Conservation (phyloP, 2,888 invertebrate genomes). For the Nymphalis polychloros region DNA sequence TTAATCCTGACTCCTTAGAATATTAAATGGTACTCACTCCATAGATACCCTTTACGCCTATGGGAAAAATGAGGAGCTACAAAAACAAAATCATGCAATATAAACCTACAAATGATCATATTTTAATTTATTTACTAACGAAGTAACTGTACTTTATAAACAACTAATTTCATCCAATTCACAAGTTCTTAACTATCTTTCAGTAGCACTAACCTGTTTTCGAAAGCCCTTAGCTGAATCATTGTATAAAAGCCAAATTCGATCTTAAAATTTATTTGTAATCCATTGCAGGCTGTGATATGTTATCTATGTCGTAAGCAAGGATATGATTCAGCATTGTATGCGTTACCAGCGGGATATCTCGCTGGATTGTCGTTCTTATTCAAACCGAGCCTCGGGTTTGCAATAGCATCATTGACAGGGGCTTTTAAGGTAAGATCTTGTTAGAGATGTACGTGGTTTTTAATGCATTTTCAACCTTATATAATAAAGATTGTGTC, state of each 20-base stretch:
- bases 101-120: too few species aligned
- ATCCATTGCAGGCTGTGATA: conserved; percentile 67
- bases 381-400: conserved; percentile 75
- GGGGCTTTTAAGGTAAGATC: conserved; percentile 74
- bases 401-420: conserved; percentile 76
- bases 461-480: conserved; percentile 12
- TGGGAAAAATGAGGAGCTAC: too few species aligned
- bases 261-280: conserved; percentile 9
- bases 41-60: too few species aligned
- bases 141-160: neutral
- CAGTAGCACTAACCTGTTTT: conserved; percentile 22
- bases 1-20: too few species aligned
- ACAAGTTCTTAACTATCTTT: conserved; percentile 3
- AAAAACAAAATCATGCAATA: too few species aligned
- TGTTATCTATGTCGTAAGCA: conserved; percentile 71
- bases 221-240: conserved; percentile 12
- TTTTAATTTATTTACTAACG: too few species aligned
- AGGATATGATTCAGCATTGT: conserved; percentile 66
- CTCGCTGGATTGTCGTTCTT: conserved; percentile 77
- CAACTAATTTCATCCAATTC: neutral
- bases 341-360: conserved; percentile 79
- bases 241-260: neutral
- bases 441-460: conserved; percentile 17
- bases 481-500: neutral
- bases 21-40: too few species aligned